A percentile compares a stretch with the other conserved stretches of the same genome.
Evolutionary conservation across 2,113 vertebrate genomes (phyloP).

Genomic region (Anguilla japonica): DNA sequence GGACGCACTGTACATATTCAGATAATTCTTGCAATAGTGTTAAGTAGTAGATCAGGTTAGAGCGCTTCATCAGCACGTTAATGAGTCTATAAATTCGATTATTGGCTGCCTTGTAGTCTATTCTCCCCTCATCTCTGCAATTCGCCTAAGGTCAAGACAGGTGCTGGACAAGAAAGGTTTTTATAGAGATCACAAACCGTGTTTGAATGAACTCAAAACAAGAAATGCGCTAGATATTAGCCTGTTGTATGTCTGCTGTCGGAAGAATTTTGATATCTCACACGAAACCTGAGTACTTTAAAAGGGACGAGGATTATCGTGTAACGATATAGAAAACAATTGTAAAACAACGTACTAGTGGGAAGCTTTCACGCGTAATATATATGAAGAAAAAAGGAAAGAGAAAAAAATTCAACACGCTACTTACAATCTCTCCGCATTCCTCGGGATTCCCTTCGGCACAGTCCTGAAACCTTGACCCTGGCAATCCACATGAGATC

Average conservation of each 20-base stretch:
- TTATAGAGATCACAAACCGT: background rate
- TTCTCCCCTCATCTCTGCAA: background rate
- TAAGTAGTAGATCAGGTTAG: background rate
- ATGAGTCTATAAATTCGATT: background rate
- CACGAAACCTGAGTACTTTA: background rate
- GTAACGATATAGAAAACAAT: background rate
- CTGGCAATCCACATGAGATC: slow-evolving; percentile 95
- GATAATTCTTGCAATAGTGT: background rate
- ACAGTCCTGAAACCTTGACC: slow-evolving; percentile 85
- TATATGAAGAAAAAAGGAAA: background rate
- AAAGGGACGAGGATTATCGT: background rate
- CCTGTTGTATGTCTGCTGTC: background rate
- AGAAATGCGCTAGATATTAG: background rate
- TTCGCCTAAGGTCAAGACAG: background rate
- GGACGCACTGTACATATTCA: background rate
- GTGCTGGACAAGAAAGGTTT: background rate
- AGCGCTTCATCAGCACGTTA: background rate
- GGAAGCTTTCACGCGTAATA: background rate
- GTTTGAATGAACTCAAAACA: background rate
- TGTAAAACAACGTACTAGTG: background rate
- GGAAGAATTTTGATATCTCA: background rate
- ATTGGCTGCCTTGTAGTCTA: background rate
- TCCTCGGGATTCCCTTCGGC: slow-evolving; percentile 90
- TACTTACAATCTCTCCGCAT: slow-evolving; percentile 94
- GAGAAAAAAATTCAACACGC: background rate